These are phyloP conservation scores for Berghia stephanieae DNA, from an alignment of 1,140 invertebrate genomes.

Conservation along the genomic window DNA sequence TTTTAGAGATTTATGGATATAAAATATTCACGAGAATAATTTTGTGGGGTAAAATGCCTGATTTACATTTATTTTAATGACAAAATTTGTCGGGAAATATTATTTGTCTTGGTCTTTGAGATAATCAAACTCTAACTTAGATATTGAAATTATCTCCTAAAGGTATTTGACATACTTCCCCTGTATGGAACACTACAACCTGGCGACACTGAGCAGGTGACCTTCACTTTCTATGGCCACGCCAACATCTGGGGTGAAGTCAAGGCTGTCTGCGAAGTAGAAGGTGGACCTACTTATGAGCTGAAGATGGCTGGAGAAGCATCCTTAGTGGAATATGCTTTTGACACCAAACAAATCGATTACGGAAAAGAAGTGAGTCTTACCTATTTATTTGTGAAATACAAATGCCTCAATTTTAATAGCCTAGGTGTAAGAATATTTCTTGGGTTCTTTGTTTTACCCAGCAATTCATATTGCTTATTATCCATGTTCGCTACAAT, in stretches of 20 bases:
- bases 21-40: neutral
- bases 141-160: slow-evolving; percentile 20
- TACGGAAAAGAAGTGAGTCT: slow-evolving; percentile 64
- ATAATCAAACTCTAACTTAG: neutral
- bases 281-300: slow-evolving; percentile 66
- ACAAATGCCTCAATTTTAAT: too few relatives aligned
- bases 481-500: too few relatives aligned
- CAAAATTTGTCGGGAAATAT: too few relatives aligned
- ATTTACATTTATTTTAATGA: too few relatives aligned
- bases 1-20: too few relatives aligned
- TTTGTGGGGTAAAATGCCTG: neutral
- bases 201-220: slow-evolving; percentile 65
- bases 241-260: slow-evolving; percentile 62
- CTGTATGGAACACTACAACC: slow-evolving; percentile 64
- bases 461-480: too few relatives aligned
- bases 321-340: slow-evolving; percentile 63
- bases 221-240: slow-evolving; percentile 67
- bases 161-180: slow-evolving; percentile 67
- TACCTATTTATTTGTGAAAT: too few relatives aligned
- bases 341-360: slow-evolving; percentile 63
- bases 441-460: too few relatives aligned
- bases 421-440: too few relatives aligned
- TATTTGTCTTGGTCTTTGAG: too few relatives aligned
- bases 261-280: slow-evolving; percentile 65
- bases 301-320: slow-evolving; percentile 63